Evolutionary conservation across 2,113 vertebrate species (phyloP).

Genomic region (Leptocoma aspasia): DNA sequence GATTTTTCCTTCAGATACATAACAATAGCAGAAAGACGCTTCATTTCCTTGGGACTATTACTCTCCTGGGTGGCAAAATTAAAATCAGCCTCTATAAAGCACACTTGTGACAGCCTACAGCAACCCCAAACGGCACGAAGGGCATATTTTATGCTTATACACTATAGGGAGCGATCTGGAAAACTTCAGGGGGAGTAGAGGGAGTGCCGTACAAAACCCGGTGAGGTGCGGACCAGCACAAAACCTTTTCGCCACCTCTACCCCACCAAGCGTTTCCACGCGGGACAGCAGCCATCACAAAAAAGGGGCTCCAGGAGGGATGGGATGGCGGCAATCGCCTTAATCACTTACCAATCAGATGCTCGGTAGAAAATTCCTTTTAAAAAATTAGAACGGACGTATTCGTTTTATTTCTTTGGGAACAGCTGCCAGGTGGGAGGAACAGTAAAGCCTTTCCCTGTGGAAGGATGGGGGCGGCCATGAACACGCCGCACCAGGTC

Average conservation of each 20-base stretch:
- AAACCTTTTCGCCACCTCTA: fast-evolving
- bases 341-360: background rate
- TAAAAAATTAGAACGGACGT: fast-evolving
- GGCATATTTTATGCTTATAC: background rate
- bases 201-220: fast-evolving
- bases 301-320: fast-evolving
- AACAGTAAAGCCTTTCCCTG: background rate
- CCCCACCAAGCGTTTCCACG: fast-evolving
- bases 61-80: conserved; percentile 56
- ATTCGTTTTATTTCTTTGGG: background rate
- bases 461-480: fast-evolving
- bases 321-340: fast-evolving
- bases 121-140: background rate
- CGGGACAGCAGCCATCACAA: background rate
- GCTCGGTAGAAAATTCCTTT: background rate
- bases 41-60: conserved; percentile 49
- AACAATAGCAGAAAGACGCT: conserved; percentile 55
- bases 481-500: background rate
- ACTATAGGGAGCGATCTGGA: fast-evolving
- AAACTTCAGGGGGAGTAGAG: background rate
- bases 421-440: background rate
- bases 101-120: background rate
- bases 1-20: conserved; percentile 38
- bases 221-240: background rate
- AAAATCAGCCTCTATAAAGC: conserved; percentile 48